Conservation (phyloP, 2,888 invertebrate genomes). For the Ochropacha duplaris region DNA sequence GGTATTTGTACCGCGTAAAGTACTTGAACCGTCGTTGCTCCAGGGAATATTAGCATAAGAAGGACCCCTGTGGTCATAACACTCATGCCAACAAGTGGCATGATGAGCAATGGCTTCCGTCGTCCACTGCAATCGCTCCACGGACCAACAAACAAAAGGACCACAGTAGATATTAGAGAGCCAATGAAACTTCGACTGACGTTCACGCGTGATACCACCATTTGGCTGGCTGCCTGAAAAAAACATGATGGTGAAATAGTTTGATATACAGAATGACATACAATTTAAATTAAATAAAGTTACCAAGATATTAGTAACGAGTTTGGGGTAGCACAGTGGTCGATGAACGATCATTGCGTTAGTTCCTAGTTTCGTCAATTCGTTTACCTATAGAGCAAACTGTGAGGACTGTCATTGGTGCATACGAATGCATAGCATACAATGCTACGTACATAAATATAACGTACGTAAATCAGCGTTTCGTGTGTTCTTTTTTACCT, state of each 20-base stretch:
- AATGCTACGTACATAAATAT: too few relatives aligned
- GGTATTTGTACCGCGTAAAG: constrained; percentile 81
- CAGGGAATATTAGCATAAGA: constrained; percentile 68
- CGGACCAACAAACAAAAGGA: constrained; percentile 83
- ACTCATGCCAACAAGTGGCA: constrained; percentile 81
- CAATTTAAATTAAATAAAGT: too few relatives aligned
- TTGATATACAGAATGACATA: too few relatives aligned
- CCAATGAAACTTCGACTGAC: constrained; percentile 82
- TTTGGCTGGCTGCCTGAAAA: constrained; percentile 78
- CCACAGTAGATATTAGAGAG: constrained; percentile 82
- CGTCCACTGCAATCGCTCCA: constrained; percentile 85
- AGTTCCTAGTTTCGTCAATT: too few relatives aligned
- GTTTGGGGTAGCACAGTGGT: too few relatives aligned
- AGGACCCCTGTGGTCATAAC: constrained; percentile 73
- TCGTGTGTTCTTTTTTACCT: too few relatives aligned
- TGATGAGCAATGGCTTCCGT: constrained; percentile 81
- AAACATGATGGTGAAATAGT: not conserved
- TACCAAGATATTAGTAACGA: too few relatives aligned
- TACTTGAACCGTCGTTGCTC: constrained; percentile 67
- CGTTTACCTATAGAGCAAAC: too few relatives aligned
- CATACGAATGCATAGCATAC: too few relatives aligned
- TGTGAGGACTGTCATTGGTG: too few relatives aligned
- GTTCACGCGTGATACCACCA: constrained; percentile 85
- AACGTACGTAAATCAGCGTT: too few relatives aligned
- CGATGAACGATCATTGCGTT: too few relatives aligned